These are phyloP conservation scores for Pseudochromis fuscus DNA, from an alignment of 2,797 vertebrate genomes.

Conservation along the genomic window DNA sequence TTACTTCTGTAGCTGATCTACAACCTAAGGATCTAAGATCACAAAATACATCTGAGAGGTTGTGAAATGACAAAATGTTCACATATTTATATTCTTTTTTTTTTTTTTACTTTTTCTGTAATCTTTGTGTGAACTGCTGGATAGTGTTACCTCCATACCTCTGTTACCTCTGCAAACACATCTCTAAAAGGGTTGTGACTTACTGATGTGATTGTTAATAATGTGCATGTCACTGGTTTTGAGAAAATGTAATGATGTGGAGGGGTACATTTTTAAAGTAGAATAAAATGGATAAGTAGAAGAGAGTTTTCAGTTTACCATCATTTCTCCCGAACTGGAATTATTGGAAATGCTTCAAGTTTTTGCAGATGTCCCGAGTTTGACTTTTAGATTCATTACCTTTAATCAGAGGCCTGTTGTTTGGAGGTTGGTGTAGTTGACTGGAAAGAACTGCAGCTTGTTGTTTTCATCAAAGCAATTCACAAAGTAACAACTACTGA, in stretches of 20 bases:
- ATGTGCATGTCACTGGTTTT: too few species aligned
- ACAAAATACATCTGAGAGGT: neutral
- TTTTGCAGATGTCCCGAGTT: constrained; percentile 4
- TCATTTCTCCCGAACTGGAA: neutral
- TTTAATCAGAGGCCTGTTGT: constrained; percentile 21
- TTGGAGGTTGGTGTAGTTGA: neutral
- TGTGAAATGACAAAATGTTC: neutral
- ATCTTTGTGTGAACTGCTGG: neutral
- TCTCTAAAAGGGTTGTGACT: neutral
- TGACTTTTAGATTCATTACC: neutral
- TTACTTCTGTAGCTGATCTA: neutral
- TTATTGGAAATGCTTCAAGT: neutral
- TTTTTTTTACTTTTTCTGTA: neutral
- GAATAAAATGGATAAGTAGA: too few species aligned
- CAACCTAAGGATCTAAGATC: neutral
- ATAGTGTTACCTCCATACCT: neutral
- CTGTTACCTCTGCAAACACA: too few species aligned
- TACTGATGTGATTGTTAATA: neutral
- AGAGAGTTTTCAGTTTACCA: neutral
- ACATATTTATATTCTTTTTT: neutral
- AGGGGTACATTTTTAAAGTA: too few species aligned
- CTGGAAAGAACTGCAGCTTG: neutral
- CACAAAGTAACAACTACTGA: neutral
- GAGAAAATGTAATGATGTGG: too few species aligned
- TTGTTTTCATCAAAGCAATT: neutral